These are phyloP conservation scores for Cardiocondyla obscurior DNA, from an alignment of 1,140 invertebrate species.

Conservation along the genomic window DNA sequence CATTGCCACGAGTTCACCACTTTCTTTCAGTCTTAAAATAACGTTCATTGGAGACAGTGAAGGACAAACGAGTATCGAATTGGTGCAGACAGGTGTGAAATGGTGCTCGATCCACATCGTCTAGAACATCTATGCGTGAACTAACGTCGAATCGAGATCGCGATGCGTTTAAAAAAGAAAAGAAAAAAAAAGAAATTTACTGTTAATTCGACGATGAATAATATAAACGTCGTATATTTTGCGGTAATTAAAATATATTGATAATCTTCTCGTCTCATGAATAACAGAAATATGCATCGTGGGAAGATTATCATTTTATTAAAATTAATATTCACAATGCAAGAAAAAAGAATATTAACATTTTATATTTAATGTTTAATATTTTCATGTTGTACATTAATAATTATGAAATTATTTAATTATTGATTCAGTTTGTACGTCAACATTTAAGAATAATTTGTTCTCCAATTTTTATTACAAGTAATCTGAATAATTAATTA, in stretches of 20 bases:
- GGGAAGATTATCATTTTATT: neutral
- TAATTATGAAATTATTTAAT: neutral
- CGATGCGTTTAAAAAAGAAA: neutral
- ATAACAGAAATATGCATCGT: neutral
- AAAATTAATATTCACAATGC: neutral
- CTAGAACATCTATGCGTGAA: slow-evolving; percentile 80
- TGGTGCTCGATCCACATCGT: slow-evolving; percentile 81
- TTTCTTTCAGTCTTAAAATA: slow-evolving; percentile 66
- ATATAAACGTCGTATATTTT: neutral
- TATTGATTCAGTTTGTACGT: neutral
- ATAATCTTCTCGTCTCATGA: neutral
- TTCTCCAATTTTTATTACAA: neutral
- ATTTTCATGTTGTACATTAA: neutral
- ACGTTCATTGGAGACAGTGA: slow-evolving; percentile 71
- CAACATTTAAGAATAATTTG: neutral
- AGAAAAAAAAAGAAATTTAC: no score
- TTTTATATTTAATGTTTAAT: neutral
- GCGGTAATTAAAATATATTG: neutral
- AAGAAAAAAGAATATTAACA: neutral
- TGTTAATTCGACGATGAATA: neutral
- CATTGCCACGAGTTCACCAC: slow-evolving; percentile 70
- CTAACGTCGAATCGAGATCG: slow-evolving; percentile 70
- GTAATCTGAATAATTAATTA: neutral
- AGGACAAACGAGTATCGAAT: slow-evolving; percentile 82
- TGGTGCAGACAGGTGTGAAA: slow-evolving; percentile 82